A percentile compares a stretch with the other conserved stretches of the same genome.
Evolutionary conservation across 2,797 vertebrate species (phyloP).

Genomic region (Catostomus latipinnis): DNA sequence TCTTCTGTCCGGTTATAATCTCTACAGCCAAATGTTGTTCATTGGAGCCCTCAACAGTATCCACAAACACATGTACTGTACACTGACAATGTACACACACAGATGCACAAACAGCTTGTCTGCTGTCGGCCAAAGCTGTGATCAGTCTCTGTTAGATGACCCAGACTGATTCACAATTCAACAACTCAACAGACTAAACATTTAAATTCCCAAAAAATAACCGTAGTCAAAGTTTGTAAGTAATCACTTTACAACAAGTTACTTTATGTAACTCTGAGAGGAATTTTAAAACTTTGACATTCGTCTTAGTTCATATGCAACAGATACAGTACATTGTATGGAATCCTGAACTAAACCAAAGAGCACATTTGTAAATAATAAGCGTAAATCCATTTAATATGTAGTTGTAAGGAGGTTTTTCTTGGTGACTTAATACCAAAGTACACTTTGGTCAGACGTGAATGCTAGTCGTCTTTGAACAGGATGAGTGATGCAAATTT

Average conservation of each 20-base stretch:
- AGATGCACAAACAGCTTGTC: slow-evolving; percentile 4
- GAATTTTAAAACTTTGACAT: background rate
- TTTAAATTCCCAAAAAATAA: background rate
- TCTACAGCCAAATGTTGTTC: slow-evolving; percentile 34
- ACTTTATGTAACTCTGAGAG: background rate
- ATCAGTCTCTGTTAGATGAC: background rate
- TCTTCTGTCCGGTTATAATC: slow-evolving; percentile 38
- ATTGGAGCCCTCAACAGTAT: slow-evolving; percentile 5
- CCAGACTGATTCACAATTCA: background rate
- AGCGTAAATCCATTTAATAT: background rate
- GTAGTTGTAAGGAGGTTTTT: background rate
- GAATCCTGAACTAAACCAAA: background rate
- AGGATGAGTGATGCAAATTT: too few species aligned
- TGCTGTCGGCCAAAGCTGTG: background rate
- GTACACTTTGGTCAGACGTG: too few species aligned
- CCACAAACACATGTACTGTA: slow-evolving; percentile 20
- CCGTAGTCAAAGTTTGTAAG: background rate
- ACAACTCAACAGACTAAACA: background rate
- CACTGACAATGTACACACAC: background rate
- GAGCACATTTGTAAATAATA: background rate
- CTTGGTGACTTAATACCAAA: background rate
- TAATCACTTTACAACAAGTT: background rate
- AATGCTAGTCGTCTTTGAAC: too few species aligned
- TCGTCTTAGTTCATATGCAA: background rate
- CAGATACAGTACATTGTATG: background rate